A percentile compares a stretch with the other conserved stretches of the same genome.
Evolutionary conservation across 2,113 vertebrate genomes (phyloP).

Genomic region (Rhinolophus sinicus): DNA sequence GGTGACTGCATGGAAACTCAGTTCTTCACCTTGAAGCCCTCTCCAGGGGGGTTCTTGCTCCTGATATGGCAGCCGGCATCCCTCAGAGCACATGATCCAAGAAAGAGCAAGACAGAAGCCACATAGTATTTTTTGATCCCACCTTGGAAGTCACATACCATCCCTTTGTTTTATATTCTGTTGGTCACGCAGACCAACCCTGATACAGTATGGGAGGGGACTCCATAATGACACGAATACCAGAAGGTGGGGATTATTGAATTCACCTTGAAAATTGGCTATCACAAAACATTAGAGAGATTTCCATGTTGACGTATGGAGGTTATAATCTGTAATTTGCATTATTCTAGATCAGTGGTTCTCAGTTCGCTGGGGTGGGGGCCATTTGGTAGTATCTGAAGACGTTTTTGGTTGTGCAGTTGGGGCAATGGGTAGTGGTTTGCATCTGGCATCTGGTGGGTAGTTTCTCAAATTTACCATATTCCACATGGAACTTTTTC

Average conservation of each 20-base stretch:
- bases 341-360: background rate
- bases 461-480: background rate
- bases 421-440: background rate
- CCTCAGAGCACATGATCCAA: background rate
- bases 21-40: background rate
- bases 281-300: background rate
- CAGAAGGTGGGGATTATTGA: background rate
- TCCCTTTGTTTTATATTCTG: background rate
- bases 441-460: background rate
- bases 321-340: background rate
- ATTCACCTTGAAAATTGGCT: background rate
- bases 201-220: background rate
- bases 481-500: background rate
- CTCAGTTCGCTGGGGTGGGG: background rate
- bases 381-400: background rate
- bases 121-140: background rate
- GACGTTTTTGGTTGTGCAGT: background rate
- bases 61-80: background rate
- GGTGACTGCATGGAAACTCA: background rate
- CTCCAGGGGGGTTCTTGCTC: background rate
- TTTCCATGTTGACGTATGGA: background rate
- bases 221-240: accelerated
- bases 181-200: background rate
- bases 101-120: background rate
- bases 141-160: background rate